Conservation (phyloP, 2,113 vertebrate genomes). For the Neopipo cinnamomea region DNA sequence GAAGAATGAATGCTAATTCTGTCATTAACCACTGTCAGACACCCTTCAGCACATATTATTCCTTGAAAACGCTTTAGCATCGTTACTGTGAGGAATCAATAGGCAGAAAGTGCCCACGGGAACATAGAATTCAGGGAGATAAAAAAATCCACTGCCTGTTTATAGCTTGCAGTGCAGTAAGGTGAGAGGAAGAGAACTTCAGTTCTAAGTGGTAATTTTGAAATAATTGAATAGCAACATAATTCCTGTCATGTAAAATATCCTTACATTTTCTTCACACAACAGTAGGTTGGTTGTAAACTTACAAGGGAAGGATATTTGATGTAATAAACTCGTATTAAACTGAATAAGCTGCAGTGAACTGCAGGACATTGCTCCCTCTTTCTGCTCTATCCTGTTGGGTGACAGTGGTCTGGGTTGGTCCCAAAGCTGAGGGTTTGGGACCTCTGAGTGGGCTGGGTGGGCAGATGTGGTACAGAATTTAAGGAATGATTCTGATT, state of each 20-base stretch:
- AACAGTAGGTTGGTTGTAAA: constrained; percentile 19
- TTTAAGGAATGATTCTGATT: neutral
- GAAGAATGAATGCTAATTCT: constrained; percentile 51
- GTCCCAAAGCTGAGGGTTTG: neutral
- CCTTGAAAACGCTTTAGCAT: neutral
- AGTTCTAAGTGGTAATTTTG: constrained; percentile 20
- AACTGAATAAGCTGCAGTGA: neutral
- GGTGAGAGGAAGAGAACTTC: neutral
- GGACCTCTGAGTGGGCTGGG: neutral
- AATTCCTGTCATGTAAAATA: neutral
- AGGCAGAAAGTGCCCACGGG: neutral
- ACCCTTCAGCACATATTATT: neutral
- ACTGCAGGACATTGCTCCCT: neutral
- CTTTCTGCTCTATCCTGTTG: neutral
- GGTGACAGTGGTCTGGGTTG: neutral
- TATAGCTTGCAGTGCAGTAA: neutral
- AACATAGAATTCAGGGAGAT: neutral
- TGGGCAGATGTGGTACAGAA: neutral
- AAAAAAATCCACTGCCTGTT: neutral
- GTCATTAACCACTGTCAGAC: constrained; percentile 49
- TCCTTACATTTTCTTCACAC: constrained; percentile 36
- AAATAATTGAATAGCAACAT: constrained; percentile 49
- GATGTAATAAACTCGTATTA: constrained; percentile 25
- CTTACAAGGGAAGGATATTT: constrained; percentile 19
- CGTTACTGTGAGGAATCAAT: neutral